Percentiles rank a stretch among this genome's conserved stretches.
Conservation (phyloP, 2,888 invertebrate species). For the Calliopum simillimum region DNA sequence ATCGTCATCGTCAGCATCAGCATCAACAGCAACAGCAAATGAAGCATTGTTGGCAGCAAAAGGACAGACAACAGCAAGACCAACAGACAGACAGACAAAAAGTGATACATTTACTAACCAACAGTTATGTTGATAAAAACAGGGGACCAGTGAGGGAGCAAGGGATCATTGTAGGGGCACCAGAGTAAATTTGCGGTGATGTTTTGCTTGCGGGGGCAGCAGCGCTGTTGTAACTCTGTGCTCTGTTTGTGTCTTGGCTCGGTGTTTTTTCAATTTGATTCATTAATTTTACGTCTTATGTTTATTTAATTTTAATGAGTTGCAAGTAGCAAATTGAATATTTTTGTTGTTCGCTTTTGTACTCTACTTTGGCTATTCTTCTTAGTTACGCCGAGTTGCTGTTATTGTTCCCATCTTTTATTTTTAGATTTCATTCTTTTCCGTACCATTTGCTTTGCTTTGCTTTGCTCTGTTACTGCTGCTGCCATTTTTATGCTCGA, state of each 20-base stretch:
- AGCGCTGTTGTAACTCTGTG: constrained; percentile 9
- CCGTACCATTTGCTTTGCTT: constrained; percentile 4
- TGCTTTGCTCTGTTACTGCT: no score
- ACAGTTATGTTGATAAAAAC: no score
- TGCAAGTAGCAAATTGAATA: constrained; percentile 56
- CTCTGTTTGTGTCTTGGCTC: constrained; percentile 19
- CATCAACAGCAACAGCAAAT: not conserved
- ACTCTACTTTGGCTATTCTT: not conserved
- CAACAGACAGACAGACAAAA: not conserved
- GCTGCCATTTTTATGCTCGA: not conserved
- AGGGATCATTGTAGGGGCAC: no score
- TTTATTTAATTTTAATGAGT: constrained; percentile 62
- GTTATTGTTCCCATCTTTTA: constrained; percentile 7
- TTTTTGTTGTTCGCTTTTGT: constrained; percentile 37
- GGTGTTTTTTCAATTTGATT: constrained; percentile 33
- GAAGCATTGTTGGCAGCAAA: not conserved
- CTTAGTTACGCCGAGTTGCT: not conserved
- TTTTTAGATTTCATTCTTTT: not conserved
- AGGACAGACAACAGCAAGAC: not conserved
- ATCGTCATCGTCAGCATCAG: not conserved
- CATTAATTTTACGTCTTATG: constrained; percentile 37
- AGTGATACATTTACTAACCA: no score
- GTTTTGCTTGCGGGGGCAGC: not conserved
- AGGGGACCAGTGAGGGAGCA: no score
- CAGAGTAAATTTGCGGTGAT: not conserved